Evolutionary conservation across 2,888 invertebrate genomes (phyloP), one percentile per base, ranked within the genome.

Genomic region (Homarus gammarus): DNA sequence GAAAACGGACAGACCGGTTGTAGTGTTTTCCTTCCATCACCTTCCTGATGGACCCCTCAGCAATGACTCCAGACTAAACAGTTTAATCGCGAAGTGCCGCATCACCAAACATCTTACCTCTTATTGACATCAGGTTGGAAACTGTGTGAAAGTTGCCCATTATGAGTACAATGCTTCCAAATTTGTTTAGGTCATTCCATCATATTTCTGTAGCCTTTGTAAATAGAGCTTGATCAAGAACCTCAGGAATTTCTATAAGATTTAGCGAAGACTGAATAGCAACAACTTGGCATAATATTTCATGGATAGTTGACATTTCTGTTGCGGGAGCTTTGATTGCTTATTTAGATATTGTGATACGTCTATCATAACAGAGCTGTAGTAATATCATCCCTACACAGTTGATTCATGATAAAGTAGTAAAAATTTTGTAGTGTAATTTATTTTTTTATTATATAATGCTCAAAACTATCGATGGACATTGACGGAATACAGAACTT

Each of bases 91-190:
- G 49, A 22, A 78, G 78, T 44, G 44, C 31, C 15, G 49, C 49
- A 44, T 78, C 75, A 75, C 40, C 49, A 44, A 78, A 78, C 40
- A 6, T 27, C 49, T 78, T 78, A 31, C 2, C 44, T 18, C 22
- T 78, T 8, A 44, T 78, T 78, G 44, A 78, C 49, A 78, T 44
- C n/a, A 73, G 33, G 73, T 73, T 73, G 22, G 8, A 73, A 31
- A 73, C 33, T 73, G 38, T 31, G 6, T 78, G 78, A 49, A 78
- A 78, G 27, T 78, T 78, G 15, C 78, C 78, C 78, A 78, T 78
- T 51, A 78, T 78, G 8, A 78, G 49, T 27, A 78, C 31, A 49
- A 78, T 51, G 49, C 49, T 51, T 78, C 51, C 49, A 44, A 3
- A 78, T 22, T 51, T 78, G 2, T 51, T n/a, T 49, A 27, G 27